phyloP scores from a whole-genome alignment of 2,888 invertebrate genomes.

The Nasonovia ribisnigri region DNA sequence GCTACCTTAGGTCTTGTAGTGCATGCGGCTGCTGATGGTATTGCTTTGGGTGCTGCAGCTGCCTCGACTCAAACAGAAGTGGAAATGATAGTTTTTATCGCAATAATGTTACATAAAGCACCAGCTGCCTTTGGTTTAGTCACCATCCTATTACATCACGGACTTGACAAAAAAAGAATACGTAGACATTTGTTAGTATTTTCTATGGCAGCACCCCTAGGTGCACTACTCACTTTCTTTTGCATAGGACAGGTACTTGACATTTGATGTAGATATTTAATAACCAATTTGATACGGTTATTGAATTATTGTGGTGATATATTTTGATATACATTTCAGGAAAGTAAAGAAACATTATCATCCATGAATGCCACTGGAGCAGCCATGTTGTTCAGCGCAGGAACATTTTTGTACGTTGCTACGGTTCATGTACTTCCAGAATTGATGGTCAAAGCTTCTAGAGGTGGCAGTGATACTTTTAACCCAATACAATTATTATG shows the following conservation, averaged over 20 bases:
- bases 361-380: slow-evolving; percentile 94
- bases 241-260: slow-evolving; percentile 81
- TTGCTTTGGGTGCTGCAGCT: slow-evolving; percentile 98
- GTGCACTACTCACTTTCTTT: slow-evolving; percentile 92
- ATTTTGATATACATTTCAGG: slow-evolving; percentile 73
- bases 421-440: slow-evolving; percentile 99
- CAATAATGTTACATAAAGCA: slow-evolving; percentile 99
- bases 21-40: slow-evolving; percentile 98
- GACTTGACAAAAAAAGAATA: slow-evolving; percentile 89
- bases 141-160: slow-evolving; percentile 96
- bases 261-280: not conserved
- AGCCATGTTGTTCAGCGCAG: slow-evolving; percentile 98
- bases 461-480: slow-evolving; percentile 71
- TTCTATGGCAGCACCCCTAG: slow-evolving; percentile 90
- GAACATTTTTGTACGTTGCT: slow-evolving; percentile 98
- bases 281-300: not conserved
- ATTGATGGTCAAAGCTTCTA: slow-evolving; percentile 76
- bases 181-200: slow-evolving; percentile 91
- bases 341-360: slow-evolving; percentile 90
- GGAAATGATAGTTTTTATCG: slow-evolving; percentile 96
- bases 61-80: slow-evolving; percentile 96
- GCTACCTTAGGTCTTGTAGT: slow-evolving; percentile 97
- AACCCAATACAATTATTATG: slow-evolving; percentile 84
- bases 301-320: not conserved
- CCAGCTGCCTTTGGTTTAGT: slow-evolving; percentile 99